Percentiles rank a stretch among this genome's conserved stretches.
phyloP scores from a whole-genome alignment of 2,113 vertebrate species.

The Spea bombifrons region DNA sequence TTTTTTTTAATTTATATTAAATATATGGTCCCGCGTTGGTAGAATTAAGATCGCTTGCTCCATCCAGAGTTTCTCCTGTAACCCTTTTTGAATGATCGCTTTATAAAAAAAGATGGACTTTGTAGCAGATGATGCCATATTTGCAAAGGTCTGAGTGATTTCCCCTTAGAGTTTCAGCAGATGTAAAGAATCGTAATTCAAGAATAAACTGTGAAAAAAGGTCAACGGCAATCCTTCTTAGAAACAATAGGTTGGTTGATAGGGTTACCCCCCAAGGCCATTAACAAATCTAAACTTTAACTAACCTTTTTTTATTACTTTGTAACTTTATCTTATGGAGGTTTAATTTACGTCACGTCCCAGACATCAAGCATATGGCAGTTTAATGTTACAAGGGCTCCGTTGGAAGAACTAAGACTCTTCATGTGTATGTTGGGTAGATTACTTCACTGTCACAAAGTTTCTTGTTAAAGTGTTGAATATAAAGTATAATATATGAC shows the following conservation, averaged over 20 bases:
- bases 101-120: conserved; percentile 45
- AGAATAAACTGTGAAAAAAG: conserved; percentile 50
- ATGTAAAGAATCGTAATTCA: conserved; percentile 58
- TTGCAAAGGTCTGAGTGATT: conserved; percentile 50
- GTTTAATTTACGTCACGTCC: conserved; percentile 39
- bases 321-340: conserved; percentile 54
- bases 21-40: not conserved
- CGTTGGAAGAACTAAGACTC: not conserved
- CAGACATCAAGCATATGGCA: conserved; percentile 47
- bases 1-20: conserved; percentile 33
- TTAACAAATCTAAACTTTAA: conserved; percentile 55
- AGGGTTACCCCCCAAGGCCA: conserved; percentile 55
- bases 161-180: conserved; percentile 50
- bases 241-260: conserved; percentile 49
- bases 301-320: conserved; percentile 41
- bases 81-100: conserved; percentile 36
- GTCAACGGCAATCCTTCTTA: conserved; percentile 54
- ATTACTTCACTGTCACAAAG: not conserved
- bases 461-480: not conserved
- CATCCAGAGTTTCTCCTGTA: conserved; percentile 8
- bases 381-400: not conserved
- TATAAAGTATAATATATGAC: no score
- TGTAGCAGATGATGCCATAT: conserved; percentile 52
- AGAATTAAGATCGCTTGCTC: conserved; percentile 47
- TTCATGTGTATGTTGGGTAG: not conserved